Base-by-base conservation (phyloP, 2,888 invertebrate genomes). In the Nomada flava region DNA sequence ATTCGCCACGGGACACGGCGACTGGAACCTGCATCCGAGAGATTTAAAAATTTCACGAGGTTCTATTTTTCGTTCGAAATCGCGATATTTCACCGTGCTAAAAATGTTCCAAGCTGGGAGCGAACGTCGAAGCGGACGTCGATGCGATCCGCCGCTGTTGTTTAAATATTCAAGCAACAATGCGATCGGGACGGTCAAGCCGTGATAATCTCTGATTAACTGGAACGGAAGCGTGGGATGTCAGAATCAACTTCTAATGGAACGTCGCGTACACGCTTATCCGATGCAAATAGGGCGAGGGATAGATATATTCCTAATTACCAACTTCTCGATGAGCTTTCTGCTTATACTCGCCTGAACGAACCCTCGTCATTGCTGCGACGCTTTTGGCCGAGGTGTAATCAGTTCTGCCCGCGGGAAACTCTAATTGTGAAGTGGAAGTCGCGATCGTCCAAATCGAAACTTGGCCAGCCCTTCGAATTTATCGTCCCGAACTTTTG, bases 251-350 rank as follows among this genome's bases (percentile, higher is more conserved):
- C 75, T 86, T 86, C 53, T 86, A 86, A 84, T 82, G 84, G 64
- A 86, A 86, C 82, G 82, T 86, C 84, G 73, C 70, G 79, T 53
- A 72, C 75, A 86, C 29, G 72, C 74, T 71, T 72, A 59, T 42
- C 72, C 57, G 29, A 64, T 60, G 79, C 82, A 70, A 86, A 79
- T 68, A 71, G 75, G 52, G 63, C 74, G 62, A 75, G 63, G 44
- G 76, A 79, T 82, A 86, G 73, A 76, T 84, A 79, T 68, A 82
- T 73, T 72, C 26, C 84, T 76, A 80, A 86, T 84, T 80, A 62
- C 42, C 63, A 74, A 72, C 29, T 76, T 71, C 74, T n/a, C 36
- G 29, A 50, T 26, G 57, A 47, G 67, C 74, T 75, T 77, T 63
- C 68, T 26, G 23, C 10, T 26, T 64, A 29, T 44, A 57, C 5